A percentile compares a stretch with the other conserved stretches of the same genome.
phyloP scores from a whole-genome alignment of 2,888 invertebrate species.

The Latheticus oryzae region DNA sequence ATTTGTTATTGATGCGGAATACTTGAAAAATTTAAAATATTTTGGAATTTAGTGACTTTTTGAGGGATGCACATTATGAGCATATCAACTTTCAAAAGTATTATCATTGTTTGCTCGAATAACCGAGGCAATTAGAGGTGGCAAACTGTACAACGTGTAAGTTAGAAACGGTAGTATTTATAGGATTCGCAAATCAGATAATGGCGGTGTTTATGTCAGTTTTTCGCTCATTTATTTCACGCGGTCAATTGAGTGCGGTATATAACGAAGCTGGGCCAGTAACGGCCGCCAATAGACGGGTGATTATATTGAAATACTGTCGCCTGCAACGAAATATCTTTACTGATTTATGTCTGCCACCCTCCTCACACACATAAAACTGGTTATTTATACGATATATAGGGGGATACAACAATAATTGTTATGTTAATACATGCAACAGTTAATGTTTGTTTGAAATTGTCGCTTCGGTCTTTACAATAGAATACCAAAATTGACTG shows the following conservation, averaged over 20 bases:
- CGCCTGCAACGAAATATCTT: constrained; percentile 57
- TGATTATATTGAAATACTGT: constrained; percentile 63
- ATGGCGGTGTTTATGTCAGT: constrained; percentile 60
- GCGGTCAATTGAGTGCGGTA: constrained; percentile 59
- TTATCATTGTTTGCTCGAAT: constrained; percentile 30
- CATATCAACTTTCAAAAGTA: too few relatives aligned
- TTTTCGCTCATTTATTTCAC: constrained; percentile 62
- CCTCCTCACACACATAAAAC: constrained; percentile 53
- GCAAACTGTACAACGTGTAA: constrained; percentile 24
- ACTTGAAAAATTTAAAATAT: too few relatives aligned
- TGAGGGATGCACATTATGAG: too few relatives aligned
- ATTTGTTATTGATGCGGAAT: too few relatives aligned
- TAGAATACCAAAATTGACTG: constrained; percentile 1
- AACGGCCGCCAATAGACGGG: constrained; percentile 56
- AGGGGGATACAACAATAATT: constrained; percentile 51
- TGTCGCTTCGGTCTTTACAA: constrained; percentile 8
- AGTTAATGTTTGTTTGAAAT: constrained; percentile 35
- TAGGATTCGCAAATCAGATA: constrained; percentile 60
- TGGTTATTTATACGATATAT: constrained; percentile 52
- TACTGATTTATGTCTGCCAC: constrained; percentile 55
- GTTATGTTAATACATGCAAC: constrained; percentile 52
- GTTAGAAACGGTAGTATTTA: constrained; percentile 47
- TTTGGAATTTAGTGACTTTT: too few relatives aligned
- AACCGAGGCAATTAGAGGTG: constrained; percentile 42
- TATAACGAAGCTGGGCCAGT: constrained; percentile 55